A percentile compares a stretch with the other conserved stretches of the same genome.
These are phyloP conservation scores for Ormyrus labotus DNA, from an alignment of 2,888 invertebrate genomes.

Conservation along the genomic window DNA sequence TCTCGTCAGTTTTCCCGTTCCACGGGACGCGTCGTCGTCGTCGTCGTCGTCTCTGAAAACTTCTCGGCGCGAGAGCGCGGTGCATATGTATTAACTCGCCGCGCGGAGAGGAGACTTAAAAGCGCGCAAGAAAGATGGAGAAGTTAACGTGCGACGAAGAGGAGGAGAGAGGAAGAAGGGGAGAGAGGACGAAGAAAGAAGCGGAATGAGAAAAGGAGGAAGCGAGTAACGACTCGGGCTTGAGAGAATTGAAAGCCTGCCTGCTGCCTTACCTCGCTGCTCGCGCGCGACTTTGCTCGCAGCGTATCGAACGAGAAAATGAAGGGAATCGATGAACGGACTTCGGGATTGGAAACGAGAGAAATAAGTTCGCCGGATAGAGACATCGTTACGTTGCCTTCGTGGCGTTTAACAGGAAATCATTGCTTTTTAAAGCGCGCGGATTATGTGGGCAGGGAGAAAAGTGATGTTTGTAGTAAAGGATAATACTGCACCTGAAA, in stretches of 20 bases:
- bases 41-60: conserved; percentile 10
- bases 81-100: conserved; percentile 37
- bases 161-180: neutral
- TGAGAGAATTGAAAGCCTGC: conserved; percentile 38
- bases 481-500: no score
- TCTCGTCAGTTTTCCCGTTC: conserved; percentile 8
- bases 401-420: no score
- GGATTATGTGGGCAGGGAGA: no score
- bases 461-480: no score
- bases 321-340: neutral
- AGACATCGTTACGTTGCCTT: no score
- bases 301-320: neutral
- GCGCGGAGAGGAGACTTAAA: neutral
- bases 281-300: neutral
- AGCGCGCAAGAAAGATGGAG: conserved; percentile 8
- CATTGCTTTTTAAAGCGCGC: no score
- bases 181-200: conserved; percentile 10
- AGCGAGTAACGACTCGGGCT: conserved; percentile 18
- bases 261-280: neutral
- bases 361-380: no score
- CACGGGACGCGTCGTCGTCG: neutral
- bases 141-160: neutral
- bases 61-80: neutral
- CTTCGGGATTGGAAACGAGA: no score
- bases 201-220: conserved; percentile 29